Conservation (phyloP, 2,797 vertebrate genomes). For the Pseudomugil tenellus region DNA sequence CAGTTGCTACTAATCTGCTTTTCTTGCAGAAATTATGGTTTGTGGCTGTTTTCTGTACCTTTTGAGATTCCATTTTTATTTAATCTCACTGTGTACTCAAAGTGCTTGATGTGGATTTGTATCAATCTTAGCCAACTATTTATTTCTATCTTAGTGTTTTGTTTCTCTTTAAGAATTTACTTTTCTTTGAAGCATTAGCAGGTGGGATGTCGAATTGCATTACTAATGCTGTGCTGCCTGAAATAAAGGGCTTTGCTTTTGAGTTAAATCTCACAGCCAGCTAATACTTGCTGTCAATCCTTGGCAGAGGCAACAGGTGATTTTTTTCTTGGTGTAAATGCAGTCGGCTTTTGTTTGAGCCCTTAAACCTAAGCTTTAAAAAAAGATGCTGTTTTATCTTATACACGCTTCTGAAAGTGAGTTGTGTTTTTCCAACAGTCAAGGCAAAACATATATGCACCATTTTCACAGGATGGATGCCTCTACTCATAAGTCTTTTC, state of each 20-base stretch:
- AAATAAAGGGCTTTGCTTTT: constrained; percentile 67
- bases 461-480: constrained; percentile 37
- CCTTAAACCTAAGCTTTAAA: constrained; percentile 39
- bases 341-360: constrained; percentile 43
- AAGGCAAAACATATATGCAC: constrained; percentile 43
- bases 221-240: constrained; percentile 60
- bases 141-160: constrained; percentile 45
- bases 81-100: no score
- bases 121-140: constrained; percentile 25
- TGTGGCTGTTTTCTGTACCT: constrained; percentile 10
- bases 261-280: constrained; percentile 67
- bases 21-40: not conserved
- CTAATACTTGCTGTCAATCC: constrained; percentile 61
- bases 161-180: constrained; percentile 48
- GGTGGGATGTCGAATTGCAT: constrained; percentile 55
- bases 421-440: constrained; percentile 25
- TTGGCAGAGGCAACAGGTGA: constrained; percentile 56
- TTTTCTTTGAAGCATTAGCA: constrained; percentile 60
- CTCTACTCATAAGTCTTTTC: constrained; percentile 34
- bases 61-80: constrained; percentile 29
- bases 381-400: constrained; percentile 29
- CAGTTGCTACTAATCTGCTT: constrained; percentile 39
- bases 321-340: constrained; percentile 46
- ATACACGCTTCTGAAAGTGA: constrained; percentile 28
- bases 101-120: constrained; percentile 49